phyloP scores from a whole-genome alignment of 2,797 vertebrate species.

The Lithobates sylvaticus region DNA sequence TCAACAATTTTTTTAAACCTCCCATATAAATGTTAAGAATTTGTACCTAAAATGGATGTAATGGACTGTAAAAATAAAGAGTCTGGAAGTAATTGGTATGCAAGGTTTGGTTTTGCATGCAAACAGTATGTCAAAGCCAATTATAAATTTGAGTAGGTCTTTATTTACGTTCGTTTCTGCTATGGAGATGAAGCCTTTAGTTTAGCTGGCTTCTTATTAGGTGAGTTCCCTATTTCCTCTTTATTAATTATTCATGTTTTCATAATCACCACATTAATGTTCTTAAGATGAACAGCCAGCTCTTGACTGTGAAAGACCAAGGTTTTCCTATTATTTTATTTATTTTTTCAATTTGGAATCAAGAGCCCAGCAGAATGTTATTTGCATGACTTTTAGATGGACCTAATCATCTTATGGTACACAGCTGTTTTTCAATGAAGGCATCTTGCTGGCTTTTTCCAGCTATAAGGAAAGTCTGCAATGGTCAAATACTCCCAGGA shows the following conservation, averaged over 20 bases:
- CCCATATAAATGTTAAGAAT: neutral
- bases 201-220: slow-evolving; percentile 38
- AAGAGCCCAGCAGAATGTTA: no score
- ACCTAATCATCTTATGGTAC: no score
- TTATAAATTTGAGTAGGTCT: slow-evolving; percentile 28
- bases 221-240: slow-evolving; percentile 38
- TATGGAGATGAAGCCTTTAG: slow-evolving; percentile 10
- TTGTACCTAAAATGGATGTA: neutral
- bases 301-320: no score
- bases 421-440: no score
- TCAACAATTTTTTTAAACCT: neutral
- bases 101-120: slow-evolving; percentile 14
- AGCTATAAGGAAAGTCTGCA: no score
- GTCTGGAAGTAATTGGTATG: slow-evolving; percentile 1
- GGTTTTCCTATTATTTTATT: no score
- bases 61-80: slow-evolving; percentile 20
- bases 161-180: slow-evolving; percentile 8
- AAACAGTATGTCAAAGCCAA: slow-evolving; percentile 46
- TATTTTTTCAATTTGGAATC: no score
- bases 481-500: no score
- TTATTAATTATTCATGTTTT: slow-evolving; percentile 45
- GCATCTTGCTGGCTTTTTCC: no score
- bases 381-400: no score
- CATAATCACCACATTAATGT: slow-evolving; percentile 32
- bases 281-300: slow-evolving; percentile 1